Evolutionary conservation across 2,113 vertebrate species (phyloP).

Genomic region (Hydrolagus affinis): DNA sequence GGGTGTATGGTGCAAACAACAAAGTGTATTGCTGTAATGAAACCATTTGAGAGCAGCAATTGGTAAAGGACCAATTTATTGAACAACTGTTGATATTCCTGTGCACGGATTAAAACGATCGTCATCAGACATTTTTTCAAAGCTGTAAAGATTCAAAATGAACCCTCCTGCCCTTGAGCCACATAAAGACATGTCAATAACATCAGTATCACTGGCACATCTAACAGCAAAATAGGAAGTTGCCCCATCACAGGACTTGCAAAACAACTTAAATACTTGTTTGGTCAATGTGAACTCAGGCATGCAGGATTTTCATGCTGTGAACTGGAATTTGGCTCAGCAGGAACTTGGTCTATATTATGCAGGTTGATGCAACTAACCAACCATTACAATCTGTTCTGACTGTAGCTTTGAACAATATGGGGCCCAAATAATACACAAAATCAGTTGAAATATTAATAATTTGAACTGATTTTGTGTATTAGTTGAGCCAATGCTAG

Average conservation of each 20-base stretch:
- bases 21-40: neutral
- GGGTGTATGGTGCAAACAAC: neutral
- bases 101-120: too few species aligned
- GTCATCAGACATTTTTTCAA: too few species aligned
- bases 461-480: too few species aligned
- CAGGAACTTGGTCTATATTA: neutral
- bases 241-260: neutral
- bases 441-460: too few species aligned
- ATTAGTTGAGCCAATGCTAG: too few species aligned
- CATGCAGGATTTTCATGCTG: neutral
- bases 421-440: neutral
- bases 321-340: conserved; percentile 10
- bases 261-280: neutral
- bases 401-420: neutral
- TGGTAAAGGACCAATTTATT: neutral
- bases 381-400: neutral
- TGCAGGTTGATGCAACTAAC: neutral
- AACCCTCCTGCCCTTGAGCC: neutral
- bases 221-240: neutral
- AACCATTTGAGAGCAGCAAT: neutral
- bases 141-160: neutral
- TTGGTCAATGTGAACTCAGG: neutral
- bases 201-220: neutral
- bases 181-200: neutral
- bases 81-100: neutral